These are phyloP conservation scores for Cochlearius cochlearius DNA, from an alignment of 2,113 vertebrate species.

Conservation along the genomic window DNA sequence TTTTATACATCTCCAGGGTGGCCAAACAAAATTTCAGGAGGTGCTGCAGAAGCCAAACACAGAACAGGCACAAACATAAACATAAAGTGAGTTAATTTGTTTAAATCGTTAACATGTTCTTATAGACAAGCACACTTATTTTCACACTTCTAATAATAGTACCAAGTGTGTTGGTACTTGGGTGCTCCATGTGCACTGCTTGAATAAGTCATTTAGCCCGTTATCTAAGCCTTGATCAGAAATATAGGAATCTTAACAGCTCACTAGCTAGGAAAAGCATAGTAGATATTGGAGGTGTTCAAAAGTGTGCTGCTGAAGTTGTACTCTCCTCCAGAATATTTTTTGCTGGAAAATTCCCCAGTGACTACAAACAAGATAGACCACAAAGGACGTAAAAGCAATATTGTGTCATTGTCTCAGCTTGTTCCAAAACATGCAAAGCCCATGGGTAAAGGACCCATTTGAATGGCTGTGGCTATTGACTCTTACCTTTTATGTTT, in stretches of 20 bases:
- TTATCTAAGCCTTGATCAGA: background rate
- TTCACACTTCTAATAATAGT: background rate
- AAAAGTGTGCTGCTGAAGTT: background rate
- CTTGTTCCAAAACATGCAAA: background rate
- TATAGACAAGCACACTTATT: background rate
- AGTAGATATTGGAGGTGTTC: background rate
- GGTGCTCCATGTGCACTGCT: background rate
- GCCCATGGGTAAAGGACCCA: background rate
- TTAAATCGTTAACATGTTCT: background rate
- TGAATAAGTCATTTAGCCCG: background rate
- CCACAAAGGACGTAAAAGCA: background rate
- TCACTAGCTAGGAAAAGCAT: background rate
- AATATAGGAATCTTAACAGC: background rate
- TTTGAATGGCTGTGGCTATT: constrained; percentile 4
- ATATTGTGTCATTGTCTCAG: background rate
- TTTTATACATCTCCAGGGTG: background rate
- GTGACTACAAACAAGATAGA: background rate
- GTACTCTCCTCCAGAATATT: background rate
- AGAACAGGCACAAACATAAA: background rate
- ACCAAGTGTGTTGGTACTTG: background rate
- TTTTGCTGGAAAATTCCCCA: background rate
- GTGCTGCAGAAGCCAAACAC: background rate
- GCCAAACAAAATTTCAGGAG: background rate
- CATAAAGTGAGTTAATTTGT: background rate
- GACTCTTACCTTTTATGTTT: constrained; percentile 15